Evolutionary conservation across 2,113 vertebrate species (phyloP), one percentile per base, ranked within the genome.

Genomic region (Reinhardtius hippoglossoides): DNA sequence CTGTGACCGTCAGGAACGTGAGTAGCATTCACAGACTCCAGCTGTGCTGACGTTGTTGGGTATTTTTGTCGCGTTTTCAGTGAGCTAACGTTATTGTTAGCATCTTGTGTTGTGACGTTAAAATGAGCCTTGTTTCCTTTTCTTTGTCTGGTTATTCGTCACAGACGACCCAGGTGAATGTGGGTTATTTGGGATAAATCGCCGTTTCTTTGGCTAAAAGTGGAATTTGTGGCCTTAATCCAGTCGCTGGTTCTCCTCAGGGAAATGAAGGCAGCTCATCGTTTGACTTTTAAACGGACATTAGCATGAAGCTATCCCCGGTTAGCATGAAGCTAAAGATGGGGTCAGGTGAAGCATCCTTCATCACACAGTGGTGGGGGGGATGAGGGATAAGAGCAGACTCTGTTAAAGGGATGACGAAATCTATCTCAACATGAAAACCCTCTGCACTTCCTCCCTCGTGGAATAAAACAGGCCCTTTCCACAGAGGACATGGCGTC

Each of bases 161-260:
- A 5, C 4, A 1, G 5, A 9, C 10, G 10, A 9, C 0, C 2
- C 0, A 1, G 8, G 0, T 35, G 5, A 20, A 2, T 52, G 18
- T 23, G 27, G 8, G 1, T 8, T 5, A 0, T 35, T 8, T 35
- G 9, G 16, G 50, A 21, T 3, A 9, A 40, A 72, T n/a, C 0
- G 5, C 1, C 2, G 14, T 61, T 59, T 74, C 73, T 10, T 6
- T 67, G 5, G 2, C 18, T 48, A 14, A 50, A 78, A 66, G 50
- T 56, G 16, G 15, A 8, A 61, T 70, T 18, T 56, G 35, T 63
- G 81, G 83, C 78, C 78, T 81, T 68, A 18, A 67, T 82, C 31
- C 46, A 54, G 9, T 0, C 20, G 48, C 21, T 8, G 50, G 9
- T 37, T 37, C 35, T 37, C 35, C 8, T 65, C n/a, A 26, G 10